These are phyloP conservation scores for Mesaphorura yosii DNA, from an alignment of 1,140 invertebrate genomes.

Conservation along the genomic window DNA sequence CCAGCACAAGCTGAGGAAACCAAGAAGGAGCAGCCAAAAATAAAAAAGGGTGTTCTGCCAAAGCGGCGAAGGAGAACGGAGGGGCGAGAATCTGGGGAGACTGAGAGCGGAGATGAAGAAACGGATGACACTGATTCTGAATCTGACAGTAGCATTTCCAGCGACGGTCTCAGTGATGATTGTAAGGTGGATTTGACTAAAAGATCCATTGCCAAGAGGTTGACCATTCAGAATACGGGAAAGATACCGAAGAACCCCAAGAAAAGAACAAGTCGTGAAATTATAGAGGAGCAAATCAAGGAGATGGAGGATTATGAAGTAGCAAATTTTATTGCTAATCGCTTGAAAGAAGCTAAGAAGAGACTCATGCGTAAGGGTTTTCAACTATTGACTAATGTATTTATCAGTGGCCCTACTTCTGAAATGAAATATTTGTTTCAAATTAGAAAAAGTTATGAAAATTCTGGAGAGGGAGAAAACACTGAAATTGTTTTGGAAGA, in stretches of 20 bases:
- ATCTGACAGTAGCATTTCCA: constrained; percentile 17
- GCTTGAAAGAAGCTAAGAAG: constrained; percentile 6
- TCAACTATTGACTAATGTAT: not conserved
- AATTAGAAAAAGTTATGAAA: not conserved
- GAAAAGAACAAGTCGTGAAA: too few species aligned
- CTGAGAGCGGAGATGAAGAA: not conserved
- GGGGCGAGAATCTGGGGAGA: too few species aligned
- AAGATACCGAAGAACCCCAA: too few species aligned
- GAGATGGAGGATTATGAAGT: constrained; percentile 12
- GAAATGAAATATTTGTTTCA: constrained; percentile 1
- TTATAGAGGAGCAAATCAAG: constrained; percentile 11
- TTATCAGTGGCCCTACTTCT: not conserved
- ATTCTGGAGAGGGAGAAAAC: constrained; percentile 14
- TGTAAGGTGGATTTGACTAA: constrained; percentile 10
- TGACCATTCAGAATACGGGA: too few species aligned
- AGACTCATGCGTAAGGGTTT: not conserved
- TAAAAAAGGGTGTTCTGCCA: too few species aligned
- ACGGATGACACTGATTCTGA: not conserved
- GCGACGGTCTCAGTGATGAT: constrained; percentile 24
- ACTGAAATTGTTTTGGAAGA: constrained; percentile 19
- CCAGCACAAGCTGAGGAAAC: not conserved
- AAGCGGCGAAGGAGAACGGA: too few species aligned
- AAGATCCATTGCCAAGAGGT: not conserved
- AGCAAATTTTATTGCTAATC: constrained; percentile 2
- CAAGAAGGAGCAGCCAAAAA: too few species aligned